phyloP scores from a whole-genome alignment of 2,888 invertebrate species.

The Dorcus parallelipipedus region DNA sequence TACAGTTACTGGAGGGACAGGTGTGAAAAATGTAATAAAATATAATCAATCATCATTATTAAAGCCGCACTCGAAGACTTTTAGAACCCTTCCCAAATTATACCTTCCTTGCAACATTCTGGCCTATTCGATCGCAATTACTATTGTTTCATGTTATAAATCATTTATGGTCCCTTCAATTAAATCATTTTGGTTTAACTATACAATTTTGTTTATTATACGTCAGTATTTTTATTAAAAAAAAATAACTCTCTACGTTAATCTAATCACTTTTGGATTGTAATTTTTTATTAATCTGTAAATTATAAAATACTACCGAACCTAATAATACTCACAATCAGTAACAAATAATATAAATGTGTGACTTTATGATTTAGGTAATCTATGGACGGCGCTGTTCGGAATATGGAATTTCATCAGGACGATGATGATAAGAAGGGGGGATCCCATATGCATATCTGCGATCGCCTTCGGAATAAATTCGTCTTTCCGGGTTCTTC shows the following conservation, averaged over 20 bases:
- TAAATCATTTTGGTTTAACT: conserved; percentile 14
- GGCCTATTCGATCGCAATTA: conserved; percentile 15
- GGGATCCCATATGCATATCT: conserved; percentile 35
- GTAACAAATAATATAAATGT: too few species aligned
- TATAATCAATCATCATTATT: conserved; percentile 29
- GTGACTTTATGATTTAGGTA: too few species aligned
- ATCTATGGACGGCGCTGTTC: too few species aligned
- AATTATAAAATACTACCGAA: too few species aligned
- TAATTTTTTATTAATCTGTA: too few species aligned
- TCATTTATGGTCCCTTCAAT: conserved; percentile 25
- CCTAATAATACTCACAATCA: too few species aligned
- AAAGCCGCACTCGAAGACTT: conserved; percentile 11
- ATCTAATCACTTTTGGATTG: too few species aligned
- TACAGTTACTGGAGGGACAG: conserved; percentile 10
- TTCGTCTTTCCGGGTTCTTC: conserved; percentile 45
- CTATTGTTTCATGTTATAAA: conserved; percentile 29
- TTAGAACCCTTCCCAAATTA: conserved; percentile 21
- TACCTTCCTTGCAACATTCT: conserved; percentile 16
- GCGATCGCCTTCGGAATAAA: conserved; percentile 43
- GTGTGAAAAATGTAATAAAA: conserved; percentile 21
- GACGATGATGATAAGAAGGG: conserved; percentile 14
- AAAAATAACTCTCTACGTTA: too few species aligned
- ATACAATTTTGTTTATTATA: too few species aligned
- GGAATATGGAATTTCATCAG: conserved; percentile 11
- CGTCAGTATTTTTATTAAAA: too few species aligned